These are phyloP conservation scores for Heteropelma amictum DNA, from an alignment of 2,888 invertebrate species.

Conservation along the genomic window DNA sequence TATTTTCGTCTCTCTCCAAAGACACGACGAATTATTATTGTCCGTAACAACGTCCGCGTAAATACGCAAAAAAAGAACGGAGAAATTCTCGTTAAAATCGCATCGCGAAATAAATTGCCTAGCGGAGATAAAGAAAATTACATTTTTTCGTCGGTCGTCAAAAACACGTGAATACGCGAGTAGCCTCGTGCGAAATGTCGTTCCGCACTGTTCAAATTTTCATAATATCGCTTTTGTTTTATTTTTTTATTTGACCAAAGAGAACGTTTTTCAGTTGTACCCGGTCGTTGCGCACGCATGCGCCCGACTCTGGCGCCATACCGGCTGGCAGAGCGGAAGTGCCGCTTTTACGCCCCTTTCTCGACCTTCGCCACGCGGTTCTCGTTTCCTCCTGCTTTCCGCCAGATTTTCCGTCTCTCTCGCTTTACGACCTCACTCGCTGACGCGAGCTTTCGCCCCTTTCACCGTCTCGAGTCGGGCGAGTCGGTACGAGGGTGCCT, in stretches of 20 bases:
- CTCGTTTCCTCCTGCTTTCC: conserved; percentile 34
- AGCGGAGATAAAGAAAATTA: no score
- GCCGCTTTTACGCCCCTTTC: conserved; percentile 72
- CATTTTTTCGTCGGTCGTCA: no score
- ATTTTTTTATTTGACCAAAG: no score
- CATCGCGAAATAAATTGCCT: no score
- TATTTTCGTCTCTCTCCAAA: not conserved
- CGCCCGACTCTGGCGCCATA: conserved; percentile 69
- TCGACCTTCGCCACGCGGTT: conserved; percentile 58
- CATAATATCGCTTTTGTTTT: no score
- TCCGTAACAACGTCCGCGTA: not conserved
- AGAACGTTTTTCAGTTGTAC: no score
- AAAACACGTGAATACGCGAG: no score
- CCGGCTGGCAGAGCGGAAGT: conserved; percentile 74
- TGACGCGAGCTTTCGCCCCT: conserved; percentile 55
- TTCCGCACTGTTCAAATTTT: no score
- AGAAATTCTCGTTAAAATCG: no score
- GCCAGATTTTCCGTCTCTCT: conserved; percentile 47
- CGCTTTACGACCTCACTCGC: conserved; percentile 19
- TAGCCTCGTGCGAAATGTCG: no score
- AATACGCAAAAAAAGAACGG: not conserved
- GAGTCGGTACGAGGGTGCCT: conserved; percentile 57
- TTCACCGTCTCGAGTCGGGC: conserved; percentile 73
- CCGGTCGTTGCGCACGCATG: conserved; percentile 40
- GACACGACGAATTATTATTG: not conserved